Base-by-base conservation (phyloP, 2,113 vertebrate genomes). In the Phalacrocorax carbo region DNA sequence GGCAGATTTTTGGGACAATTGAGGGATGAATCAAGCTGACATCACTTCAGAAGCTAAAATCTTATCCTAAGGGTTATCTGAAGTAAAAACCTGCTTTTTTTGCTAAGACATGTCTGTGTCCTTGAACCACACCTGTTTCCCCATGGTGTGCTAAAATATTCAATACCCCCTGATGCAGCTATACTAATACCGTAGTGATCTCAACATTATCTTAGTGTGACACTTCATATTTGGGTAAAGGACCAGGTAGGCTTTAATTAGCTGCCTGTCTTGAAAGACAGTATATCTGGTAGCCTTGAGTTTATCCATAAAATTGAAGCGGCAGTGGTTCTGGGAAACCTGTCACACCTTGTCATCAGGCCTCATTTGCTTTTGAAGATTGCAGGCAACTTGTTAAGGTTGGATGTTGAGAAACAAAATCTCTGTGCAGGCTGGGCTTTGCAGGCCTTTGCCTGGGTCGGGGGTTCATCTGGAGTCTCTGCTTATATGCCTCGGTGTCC, bases 301-400 rank as follows among this genome's bases (percentile, higher is more conserved):
- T n/a, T 91, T 60, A 64, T 90, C 78, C 52, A 51, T 52, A 87
- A 82, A 81, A 78, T 22, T 58, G 40, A 94, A 94, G 40, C 48
- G 64, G 73, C 46, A 52, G 69, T n/a, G 58, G 36, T 86, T 97
- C 92, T 95, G 73, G 90, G 95, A 94, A 94, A 69, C 20, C 30
- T 82, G 69, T 72, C 90, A 82, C 36, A 14, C 42, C 7, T 0
- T 81, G 76, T 88, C 38, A 72, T 27, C 65, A 58, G 76, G 27
- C 15, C 46, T 61, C 78, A 55, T 90, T 91, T 94, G 77, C 75
- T 94, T 82, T 93, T 77, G 46, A 87, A 94, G 81, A 66, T 62
- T 91, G 32, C 48, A 62, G 73, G 51, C 51, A 84, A 64, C 52
- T 54, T 46, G 44, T 46, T 46, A 17, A 46, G 70, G 78, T 68